These are phyloP conservation scores for Euclidia mi DNA, from an alignment of 2,888 invertebrate genomes.

Conservation along the genomic window DNA sequence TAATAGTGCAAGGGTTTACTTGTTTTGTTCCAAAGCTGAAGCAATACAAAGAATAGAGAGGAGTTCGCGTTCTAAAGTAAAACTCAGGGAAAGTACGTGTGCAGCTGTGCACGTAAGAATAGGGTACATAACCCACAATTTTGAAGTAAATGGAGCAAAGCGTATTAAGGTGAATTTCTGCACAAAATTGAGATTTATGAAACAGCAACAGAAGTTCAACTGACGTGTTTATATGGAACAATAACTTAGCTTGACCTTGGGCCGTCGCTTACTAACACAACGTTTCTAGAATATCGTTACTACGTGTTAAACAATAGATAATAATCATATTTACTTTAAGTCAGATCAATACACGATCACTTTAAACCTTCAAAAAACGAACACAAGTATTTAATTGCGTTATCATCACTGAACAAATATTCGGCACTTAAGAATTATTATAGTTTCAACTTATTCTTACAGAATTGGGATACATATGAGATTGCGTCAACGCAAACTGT, in stretches of 20 bases:
- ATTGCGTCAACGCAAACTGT: conserved; percentile 54
- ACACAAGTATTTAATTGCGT: conserved; percentile 49
- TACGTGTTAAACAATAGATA: conserved; percentile 45
- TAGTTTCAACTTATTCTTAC: conserved; percentile 40
- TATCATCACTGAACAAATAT: conserved; percentile 44
- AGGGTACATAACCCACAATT: conserved; percentile 71
- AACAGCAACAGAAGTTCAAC: conserved; percentile 43
- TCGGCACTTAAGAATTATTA: conserved; percentile 28
- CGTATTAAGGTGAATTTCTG: conserved; percentile 62
- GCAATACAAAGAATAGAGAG: conserved; percentile 49
- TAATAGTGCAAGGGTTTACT: background rate
- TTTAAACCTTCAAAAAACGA: conserved; percentile 22
- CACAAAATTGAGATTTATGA: conserved; percentile 44
- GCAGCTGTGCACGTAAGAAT: conserved; percentile 61
- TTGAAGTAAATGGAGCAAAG: conserved; percentile 76
- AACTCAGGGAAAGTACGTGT: conserved; percentile 71
- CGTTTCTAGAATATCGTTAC: conserved; percentile 65
- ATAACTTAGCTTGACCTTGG: conserved; percentile 79
- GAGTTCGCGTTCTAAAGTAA: conserved; percentile 50
- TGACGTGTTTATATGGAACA: conserved; percentile 61
- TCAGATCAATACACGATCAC: conserved; percentile 46
- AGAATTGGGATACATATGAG: conserved; percentile 45
- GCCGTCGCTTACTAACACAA: conserved; percentile 61
- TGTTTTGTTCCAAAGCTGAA: background rate
- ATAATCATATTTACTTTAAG: conserved; percentile 43